Evolutionary conservation across 1,140 invertebrate genomes (phyloP), one percentile per base, ranked within the genome.

Genomic region (Pseudomyrmex cubaensis): DNA sequence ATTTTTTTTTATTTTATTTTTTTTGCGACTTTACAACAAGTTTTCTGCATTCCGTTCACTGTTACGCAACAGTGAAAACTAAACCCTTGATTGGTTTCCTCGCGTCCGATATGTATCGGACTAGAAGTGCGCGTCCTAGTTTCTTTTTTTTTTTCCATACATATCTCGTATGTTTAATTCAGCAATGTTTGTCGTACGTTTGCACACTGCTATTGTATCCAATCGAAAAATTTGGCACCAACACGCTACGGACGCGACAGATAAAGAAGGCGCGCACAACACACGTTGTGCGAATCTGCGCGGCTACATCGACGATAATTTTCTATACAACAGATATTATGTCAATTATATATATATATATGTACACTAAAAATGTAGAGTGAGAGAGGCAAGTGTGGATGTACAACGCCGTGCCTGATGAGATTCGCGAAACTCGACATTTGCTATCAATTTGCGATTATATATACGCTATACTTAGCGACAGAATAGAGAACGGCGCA

Each of bases 351-450:
- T 7, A 35, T 35, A 35, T 35, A 35, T 35, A 52, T 86, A 83
- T 85, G 67, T 88, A 89, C 83, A 89, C 61, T 73, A 15, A 88
- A 87, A 59, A 84, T 70, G 69, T 44, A 63, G 5, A 70, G 46
- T 61, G 61, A 0, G 20, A 20, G 20, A 72, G 12, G 44, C 69
- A 87, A 74, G 75, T 87, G 82, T 87, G 82, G 82, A 87, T 87
- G 86, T 72, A 87, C 85, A 84, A 46, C 54, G 22, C n/a, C 17
- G 17, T 87, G 70, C 59, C 63, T 56, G 52, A 50, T 69, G 13
- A 57, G 22, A 67, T 22, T 84, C 22, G 54, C 57, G 9, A 25
- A 25, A 54, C 9, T 22, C 64, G 52, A 46, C 50, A 75, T 84
- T 86, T 56, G 35, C 50, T 52, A 46, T 70, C 70, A 57, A 48